Conservation (phyloP, 1,140 invertebrate species). For the Orchestia grillus region DNA sequence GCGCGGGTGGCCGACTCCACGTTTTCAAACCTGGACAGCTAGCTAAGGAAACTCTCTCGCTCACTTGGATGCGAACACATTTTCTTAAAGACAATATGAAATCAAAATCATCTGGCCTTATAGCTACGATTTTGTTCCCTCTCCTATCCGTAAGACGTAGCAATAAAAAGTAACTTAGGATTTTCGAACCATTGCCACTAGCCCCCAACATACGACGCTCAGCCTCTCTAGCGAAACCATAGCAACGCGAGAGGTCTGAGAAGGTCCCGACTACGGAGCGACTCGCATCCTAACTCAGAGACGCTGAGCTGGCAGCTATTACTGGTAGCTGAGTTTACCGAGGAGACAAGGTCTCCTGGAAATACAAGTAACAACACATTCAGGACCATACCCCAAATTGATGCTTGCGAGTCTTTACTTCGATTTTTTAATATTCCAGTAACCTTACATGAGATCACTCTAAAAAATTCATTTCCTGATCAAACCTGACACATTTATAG, state of each 20-base stretch:
- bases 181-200: not conserved
- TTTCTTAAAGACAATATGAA: not conserved
- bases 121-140: not conserved
- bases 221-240: too few species aligned
- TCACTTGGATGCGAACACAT: not conserved
- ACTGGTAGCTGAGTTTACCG: not conserved
- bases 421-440: too few species aligned
- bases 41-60: conserved; percentile 72
- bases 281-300: not conserved
- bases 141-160: not conserved
- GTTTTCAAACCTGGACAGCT: conserved; percentile 82
- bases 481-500: too few species aligned
- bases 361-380: not conserved
- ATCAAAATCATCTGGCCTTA: not conserved
- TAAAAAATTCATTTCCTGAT: too few species aligned
- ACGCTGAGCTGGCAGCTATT: not conserved
- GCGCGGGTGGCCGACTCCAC: conserved; percentile 94
- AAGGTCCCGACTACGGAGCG: too few species aligned
- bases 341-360: not conserved
- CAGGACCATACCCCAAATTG: not conserved
- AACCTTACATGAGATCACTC: too few species aligned
- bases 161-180: not conserved
- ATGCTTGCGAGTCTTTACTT: not conserved
- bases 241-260: too few species aligned
- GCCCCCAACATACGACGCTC: not conserved